phyloP scores from a whole-genome alignment of 2,888 invertebrate genomes.

The Athrips mouffetella region DNA sequence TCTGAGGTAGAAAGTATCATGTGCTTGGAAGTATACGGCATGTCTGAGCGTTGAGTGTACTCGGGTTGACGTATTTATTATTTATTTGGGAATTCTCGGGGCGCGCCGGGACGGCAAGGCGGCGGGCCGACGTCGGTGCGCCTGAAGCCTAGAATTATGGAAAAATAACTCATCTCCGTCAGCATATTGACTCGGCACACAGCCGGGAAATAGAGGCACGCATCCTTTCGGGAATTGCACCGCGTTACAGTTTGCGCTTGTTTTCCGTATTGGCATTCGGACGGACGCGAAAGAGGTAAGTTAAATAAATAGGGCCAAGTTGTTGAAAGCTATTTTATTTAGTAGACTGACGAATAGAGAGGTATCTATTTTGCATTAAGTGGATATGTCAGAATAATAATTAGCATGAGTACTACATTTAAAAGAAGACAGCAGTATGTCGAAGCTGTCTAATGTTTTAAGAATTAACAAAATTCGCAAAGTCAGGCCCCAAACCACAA shows the following conservation, averaged over 20 bases:
- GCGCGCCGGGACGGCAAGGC: constrained; percentile 34
- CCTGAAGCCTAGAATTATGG: constrained; percentile 54
- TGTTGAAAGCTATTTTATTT: not conserved
- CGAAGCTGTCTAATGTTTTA: too few species aligned
- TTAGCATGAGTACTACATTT: too few species aligned
- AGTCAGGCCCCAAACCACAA: not conserved
- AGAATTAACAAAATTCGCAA: not conserved
- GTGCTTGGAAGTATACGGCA: constrained; percentile 34
- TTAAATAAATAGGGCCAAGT: constrained; percentile 8
- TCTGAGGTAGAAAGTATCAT: constrained; percentile 36
- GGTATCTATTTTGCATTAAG: too few species aligned
- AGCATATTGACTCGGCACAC: constrained; percentile 68
- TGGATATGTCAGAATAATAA: too few species aligned
- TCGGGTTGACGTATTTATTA: constrained; percentile 68
- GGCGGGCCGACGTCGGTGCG: constrained; percentile 29
- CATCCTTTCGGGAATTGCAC: constrained; percentile 65
- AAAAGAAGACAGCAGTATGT: too few species aligned
- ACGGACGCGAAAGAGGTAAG: constrained; percentile 24
- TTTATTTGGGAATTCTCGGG: constrained; percentile 72
- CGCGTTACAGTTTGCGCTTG: constrained; percentile 40
- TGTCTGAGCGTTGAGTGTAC: constrained; percentile 29
- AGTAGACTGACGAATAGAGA: not conserved
- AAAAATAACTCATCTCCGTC: constrained; percentile 73
- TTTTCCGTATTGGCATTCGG: constrained; percentile 26
- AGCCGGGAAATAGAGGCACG: constrained; percentile 49